These are phyloP conservation scores for Scaptomyza parva DNA, from an alignment of 2,888 invertebrate species.

Conservation along the genomic window DNA sequence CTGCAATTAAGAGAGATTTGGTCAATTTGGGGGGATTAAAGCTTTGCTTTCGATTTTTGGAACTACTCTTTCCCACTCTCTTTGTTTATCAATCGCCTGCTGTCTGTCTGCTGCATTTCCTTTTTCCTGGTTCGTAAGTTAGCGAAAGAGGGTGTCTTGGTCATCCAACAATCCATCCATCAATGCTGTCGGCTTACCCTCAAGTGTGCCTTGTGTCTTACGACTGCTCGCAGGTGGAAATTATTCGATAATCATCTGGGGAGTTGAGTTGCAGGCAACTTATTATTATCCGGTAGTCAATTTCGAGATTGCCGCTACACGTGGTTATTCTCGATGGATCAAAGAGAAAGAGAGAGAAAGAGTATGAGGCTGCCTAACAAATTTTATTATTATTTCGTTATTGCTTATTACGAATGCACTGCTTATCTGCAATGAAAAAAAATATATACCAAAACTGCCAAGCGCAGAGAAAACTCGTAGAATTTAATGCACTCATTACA, in stretches of 20 bases:
- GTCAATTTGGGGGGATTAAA: constrained; percentile 26
- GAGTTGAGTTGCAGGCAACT: constrained; percentile 46
- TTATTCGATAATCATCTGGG: constrained; percentile 61
- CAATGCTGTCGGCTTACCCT: constrained; percentile 47
- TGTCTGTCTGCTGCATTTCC: constrained; percentile 45
- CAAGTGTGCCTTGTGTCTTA: constrained; percentile 20
- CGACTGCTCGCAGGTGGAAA: constrained; percentile 57
- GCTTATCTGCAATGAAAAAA: constrained; percentile 33
- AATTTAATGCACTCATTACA: constrained; percentile 32
- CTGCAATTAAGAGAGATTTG: constrained; percentile 58
- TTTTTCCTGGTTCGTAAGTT: constrained; percentile 38
- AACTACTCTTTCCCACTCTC: background rate
- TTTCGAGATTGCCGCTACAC: constrained; percentile 61
- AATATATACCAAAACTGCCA: constrained; percentile 26
- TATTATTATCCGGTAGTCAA: constrained; percentile 60
- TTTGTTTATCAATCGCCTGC: background rate
- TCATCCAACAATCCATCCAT: constrained; percentile 66
- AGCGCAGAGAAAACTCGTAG: constrained; percentile 37
- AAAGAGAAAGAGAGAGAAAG: constrained; percentile 11
- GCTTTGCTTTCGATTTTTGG: constrained; percentile 7
- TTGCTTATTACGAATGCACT: constrained; percentile 45
- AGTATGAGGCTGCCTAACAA: constrained; percentile 25
- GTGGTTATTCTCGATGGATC: constrained; percentile 50
- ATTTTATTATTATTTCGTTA: constrained; percentile 46
- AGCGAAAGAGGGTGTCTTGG: constrained; percentile 25